Percentiles rank a stretch among this genome's conserved stretches.
These are phyloP conservation scores for Timema podura DNA, from an alignment of 2,888 invertebrate genomes.

Conservation along the genomic window DNA sequence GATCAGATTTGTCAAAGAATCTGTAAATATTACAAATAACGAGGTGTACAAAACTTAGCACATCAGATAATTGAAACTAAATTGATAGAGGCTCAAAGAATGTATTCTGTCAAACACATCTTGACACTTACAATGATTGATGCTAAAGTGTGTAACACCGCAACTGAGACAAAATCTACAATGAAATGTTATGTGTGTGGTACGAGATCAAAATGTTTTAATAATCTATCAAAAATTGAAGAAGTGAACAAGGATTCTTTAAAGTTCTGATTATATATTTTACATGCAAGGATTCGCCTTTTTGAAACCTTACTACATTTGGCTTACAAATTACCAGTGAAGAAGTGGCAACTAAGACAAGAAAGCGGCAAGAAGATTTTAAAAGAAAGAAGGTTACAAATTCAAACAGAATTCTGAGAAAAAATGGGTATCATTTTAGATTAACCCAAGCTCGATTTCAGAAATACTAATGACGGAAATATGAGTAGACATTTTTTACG, in stretches of 20 bases:
- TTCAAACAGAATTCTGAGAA: not conserved
- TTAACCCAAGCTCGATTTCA: not conserved
- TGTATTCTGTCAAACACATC: not conserved
- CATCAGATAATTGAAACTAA: not conserved
- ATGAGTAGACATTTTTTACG: not conserved
- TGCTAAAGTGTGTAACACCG: conserved; percentile 4
- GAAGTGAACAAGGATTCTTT: not conserved
- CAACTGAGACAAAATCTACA: not conserved
- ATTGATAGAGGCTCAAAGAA: not conserved
- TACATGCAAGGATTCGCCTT: not conserved
- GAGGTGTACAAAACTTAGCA: not conserved
- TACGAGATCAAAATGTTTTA: not conserved
- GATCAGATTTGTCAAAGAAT: not conserved
- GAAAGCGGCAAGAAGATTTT: no score
- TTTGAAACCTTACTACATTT: not conserved
- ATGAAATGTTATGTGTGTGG: conserved; percentile 8
- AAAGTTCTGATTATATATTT: not conserved
- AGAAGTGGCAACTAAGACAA: no score
- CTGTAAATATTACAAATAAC: not conserved
- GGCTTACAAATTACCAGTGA: not conserved
- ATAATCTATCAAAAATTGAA: not conserved
- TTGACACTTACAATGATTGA: conserved; percentile 11
- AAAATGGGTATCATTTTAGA: not conserved
- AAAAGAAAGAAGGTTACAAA: not conserved
- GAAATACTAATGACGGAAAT: conserved; percentile 4